Base-by-base conservation (phyloP, 1,140 invertebrate genomes). In the Pseudomyrmex dendroicus region DNA sequence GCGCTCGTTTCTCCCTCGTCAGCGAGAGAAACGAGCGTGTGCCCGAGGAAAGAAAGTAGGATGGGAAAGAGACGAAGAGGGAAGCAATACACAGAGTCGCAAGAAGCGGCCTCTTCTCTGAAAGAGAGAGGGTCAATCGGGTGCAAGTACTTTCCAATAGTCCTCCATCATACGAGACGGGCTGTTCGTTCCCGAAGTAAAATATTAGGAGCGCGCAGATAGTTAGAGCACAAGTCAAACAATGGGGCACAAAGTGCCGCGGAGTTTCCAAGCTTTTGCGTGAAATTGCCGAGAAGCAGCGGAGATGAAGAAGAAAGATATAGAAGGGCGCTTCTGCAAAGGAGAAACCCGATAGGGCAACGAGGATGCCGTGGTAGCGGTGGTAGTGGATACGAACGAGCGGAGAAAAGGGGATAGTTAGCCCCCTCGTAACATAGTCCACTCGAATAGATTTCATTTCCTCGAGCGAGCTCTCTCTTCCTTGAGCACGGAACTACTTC, bases 181-280 rank as follows among this genome's bases (percentile, higher is more conserved):
- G 25, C 20, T 22, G 73, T 57, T 68, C 66, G 84, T 56, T 88
- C 82, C 83, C 82, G 73, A 91, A 91, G 86, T 90, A 91, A 91
- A 91, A 91, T 91, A 89, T 86, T 89, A 91, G 68, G 78, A 67
- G 73, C 73, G 83, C 35, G 35, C 35, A 35, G 86, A 74, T 89
- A 90, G 89, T 90, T 91, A 90, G 83, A 90, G 89, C 85, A 70
- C 86, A 91, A 92, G 86, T 92, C 88, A 92, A 92, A 91, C 88
- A 92, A 85, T 48, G 89, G 83, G 80, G 82, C 86, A 88, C 83
- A 89, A 87, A 90, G 85, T 76, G 72, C 74, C 54, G 54, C 48
- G 82, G 48, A 86, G 86, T 62, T 84, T 62, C 78, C 59, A 50
- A 67, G 74, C 84, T 73, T 87, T 76, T 70, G 62, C 52, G 61